Base-by-base conservation (phyloP, 37 sponge, comb jelly and placozoan species). In the Cladorhizidae sp. region DNA sequence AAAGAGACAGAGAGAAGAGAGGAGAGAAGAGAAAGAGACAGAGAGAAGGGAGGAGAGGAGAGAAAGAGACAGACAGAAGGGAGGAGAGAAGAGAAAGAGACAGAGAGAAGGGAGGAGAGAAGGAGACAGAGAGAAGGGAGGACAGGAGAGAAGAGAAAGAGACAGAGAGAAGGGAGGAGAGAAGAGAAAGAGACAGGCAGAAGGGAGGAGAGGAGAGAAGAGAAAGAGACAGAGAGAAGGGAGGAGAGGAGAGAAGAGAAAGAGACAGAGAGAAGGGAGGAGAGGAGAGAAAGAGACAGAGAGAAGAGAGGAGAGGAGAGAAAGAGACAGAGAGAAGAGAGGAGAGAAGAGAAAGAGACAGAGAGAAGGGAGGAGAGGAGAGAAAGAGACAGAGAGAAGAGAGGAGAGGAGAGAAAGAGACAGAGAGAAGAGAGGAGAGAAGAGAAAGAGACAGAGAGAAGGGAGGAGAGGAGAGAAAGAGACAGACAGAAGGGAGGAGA, bases 191-290 rank as follows among this genome's bases (percentile, higher is more conserved):
- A 45, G 9, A 9, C 9, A 45, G n/a, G n/a, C n/a, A n/a, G 49
- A 45, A 45, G 49, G 9, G 5, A 45, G 5, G 9, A 45, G 49
- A 45, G 5, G 9, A 45, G 49, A 45, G 49, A 70, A 28, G 42
- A 22, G 2, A 9, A 40, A 2, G 3, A 73, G 18, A 11, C 2
- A 52, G 9, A 14, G 23, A 52, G 54, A 52, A 15, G 26, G 29
- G 64, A 25, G 29, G 67, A 67, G 67, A 67, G 67, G 31, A 38
- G 31, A 38, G 31, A 38, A 67, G 67, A 67, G 67, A 67, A 38
- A 67, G 67, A 67, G 67, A 67, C 37, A 67, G 67, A 67, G 67
- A 67, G 67, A 67, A 38, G 31, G 67, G 31, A 38, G 31, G 67
- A 67, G 67, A 67, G 67, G 31, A 38, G 31, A 38, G 31, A 38